Conservation (phyloP, 2,113 vertebrate genomes). For the Synchiropus splendidus region DNA sequence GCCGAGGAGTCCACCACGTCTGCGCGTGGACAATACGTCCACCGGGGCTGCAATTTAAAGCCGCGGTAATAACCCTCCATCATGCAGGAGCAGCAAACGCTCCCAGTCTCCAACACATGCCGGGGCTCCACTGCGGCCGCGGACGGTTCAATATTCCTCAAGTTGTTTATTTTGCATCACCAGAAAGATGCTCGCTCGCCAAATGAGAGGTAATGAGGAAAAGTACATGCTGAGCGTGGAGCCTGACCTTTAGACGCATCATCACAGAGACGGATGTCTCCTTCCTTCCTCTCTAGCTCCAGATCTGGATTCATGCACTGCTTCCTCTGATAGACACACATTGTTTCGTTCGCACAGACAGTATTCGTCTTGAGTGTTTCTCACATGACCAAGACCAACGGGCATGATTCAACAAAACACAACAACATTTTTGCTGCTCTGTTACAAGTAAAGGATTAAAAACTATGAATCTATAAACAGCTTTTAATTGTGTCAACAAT, state of each 20-base stretch:
- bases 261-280: slow-evolving; percentile 51
- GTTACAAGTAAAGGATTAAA: too few species aligned
- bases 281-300: slow-evolving; percentile 15
- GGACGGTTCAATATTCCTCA: slow-evolving; percentile 14
- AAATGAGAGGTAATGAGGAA: slow-evolving; percentile 57
- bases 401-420: too few species aligned
- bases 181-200: slow-evolving; percentile 35
- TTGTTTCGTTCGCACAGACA: neutral
- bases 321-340: slow-evolving; percentile 49
- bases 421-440: too few species aligned
- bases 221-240: slow-evolving; percentile 39
- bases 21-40: slow-evolving; percentile 30
- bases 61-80: slow-evolving; percentile 37
- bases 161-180: slow-evolving; percentile 41
- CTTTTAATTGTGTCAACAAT: too few species aligned
- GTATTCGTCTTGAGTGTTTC: too few species aligned
- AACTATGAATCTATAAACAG: too few species aligned
- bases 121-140: slow-evolving; percentile 12
- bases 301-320: slow-evolving; percentile 28
- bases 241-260: slow-evolving; percentile 50
- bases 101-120: slow-evolving; percentile 17
- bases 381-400: too few species aligned
- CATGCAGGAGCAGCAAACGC: slow-evolving; percentile 22
- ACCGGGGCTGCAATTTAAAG: slow-evolving; percentile 38
- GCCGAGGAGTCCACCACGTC: slow-evolving; percentile 39